A percentile compares a stretch with the other conserved stretches of the same genome.
Evolutionary conservation across 2,888 invertebrate species (phyloP).

Genomic region (Stenodera caucasica): DNA sequence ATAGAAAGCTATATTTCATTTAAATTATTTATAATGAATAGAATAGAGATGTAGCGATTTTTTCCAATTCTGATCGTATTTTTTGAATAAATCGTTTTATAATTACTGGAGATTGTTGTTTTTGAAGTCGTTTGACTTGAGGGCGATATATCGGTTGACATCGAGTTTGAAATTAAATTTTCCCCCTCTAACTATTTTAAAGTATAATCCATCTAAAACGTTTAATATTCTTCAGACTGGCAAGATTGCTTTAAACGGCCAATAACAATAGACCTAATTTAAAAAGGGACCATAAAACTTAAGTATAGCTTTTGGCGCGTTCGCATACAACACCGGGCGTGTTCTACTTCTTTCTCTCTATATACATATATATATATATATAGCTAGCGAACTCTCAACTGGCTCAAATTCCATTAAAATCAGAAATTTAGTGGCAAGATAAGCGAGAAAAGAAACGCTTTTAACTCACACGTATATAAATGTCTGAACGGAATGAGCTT

Average conservation of each 20-base stretch:
- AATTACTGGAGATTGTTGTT: background rate
- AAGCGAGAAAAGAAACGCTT: slow-evolving; percentile 57
- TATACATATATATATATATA: no score
- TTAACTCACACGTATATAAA: slow-evolving; percentile 56
- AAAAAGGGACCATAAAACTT: slow-evolving; percentile 54
- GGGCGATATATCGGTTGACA: slow-evolving; percentile 22
- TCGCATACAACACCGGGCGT: slow-evolving; percentile 33
- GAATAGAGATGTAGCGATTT: no score
- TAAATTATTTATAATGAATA: no score
- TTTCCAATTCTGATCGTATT: slow-evolving; percentile 34
- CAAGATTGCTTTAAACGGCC: slow-evolving; percentile 53
- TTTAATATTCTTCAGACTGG: slow-evolving; percentile 51
- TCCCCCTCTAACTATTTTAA: slow-evolving; percentile 39
- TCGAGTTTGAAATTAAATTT: slow-evolving; percentile 42
- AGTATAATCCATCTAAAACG: slow-evolving; percentile 48
- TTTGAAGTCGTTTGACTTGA: background rate
- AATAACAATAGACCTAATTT: slow-evolving; percentile 56
- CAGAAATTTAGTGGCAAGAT: slow-evolving; percentile 62
- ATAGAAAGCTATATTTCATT: no score
- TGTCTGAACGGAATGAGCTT: slow-evolving; percentile 53
- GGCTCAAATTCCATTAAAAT: slow-evolving; percentile 62
- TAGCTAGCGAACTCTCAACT: slow-evolving; percentile 55
- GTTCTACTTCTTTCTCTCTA: slow-evolving; percentile 15
- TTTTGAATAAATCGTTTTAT: background rate
- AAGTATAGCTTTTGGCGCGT: slow-evolving; percentile 51